These are phyloP conservation scores for Lepidurus packardi DNA, from an alignment of 1,140 invertebrate genomes.

Conservation along the genomic window DNA sequence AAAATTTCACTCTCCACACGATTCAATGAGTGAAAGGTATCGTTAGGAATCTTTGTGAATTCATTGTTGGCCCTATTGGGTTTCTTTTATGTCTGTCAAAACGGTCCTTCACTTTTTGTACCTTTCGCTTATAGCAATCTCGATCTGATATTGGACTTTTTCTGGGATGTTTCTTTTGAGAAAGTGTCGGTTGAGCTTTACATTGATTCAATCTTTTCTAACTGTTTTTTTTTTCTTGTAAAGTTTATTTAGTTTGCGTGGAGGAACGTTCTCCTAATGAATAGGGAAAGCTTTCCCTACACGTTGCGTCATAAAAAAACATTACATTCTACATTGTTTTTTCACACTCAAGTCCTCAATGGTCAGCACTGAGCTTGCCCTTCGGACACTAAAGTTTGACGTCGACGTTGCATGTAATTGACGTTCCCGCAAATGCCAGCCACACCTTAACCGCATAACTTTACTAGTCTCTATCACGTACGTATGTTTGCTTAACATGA, in stretches of 20 bases:
- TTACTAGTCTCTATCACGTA: background rate
- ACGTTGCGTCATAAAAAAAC: background rate
- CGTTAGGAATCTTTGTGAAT: background rate
- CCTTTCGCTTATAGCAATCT: background rate
- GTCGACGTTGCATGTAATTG: background rate
- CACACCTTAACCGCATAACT: constrained; percentile 6
- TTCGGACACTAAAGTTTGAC: background rate
- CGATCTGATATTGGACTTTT: background rate
- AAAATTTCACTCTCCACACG: background rate
- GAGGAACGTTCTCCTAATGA: background rate
- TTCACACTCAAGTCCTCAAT: background rate
- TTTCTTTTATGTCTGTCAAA: background rate
- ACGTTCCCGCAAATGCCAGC: constrained; percentile 2
- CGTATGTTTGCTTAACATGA: background rate
- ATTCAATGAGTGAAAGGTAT: constrained; percentile 12
- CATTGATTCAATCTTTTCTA: background rate
- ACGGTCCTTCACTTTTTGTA: background rate
- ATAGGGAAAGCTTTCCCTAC: background rate
- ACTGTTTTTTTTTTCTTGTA: background rate
- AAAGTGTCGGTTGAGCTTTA: background rate
- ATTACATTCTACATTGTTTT: background rate
- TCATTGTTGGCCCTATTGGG: background rate
- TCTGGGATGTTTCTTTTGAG: background rate
- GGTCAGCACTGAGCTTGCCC: background rate
- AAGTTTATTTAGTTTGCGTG: no score